phyloP scores from a whole-genome alignment of 2,888 invertebrate genomes.

The Epinotia brunnichana region DNA sequence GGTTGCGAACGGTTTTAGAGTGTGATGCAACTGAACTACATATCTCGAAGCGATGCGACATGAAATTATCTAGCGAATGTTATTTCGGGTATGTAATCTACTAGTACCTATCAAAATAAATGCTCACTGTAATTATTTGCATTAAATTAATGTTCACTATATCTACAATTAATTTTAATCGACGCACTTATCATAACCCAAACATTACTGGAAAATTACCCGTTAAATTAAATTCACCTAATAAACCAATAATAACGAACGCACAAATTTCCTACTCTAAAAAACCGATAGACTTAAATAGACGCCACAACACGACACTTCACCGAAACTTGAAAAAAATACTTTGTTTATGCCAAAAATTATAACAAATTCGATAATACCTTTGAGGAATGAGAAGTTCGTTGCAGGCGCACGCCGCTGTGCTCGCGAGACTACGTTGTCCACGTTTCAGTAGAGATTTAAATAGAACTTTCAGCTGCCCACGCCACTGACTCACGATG shows the following conservation, averaged over 20 bases:
- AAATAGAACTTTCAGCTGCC: conserved; percentile 80
- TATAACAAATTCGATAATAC: conserved; percentile 47
- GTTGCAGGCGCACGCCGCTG: conserved; percentile 80
- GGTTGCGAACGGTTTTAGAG: conserved; percentile 64
- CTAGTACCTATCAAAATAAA: too few species aligned
- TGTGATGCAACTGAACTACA: conserved; percentile 71
- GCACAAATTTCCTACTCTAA: not conserved
- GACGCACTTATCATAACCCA: not conserved
- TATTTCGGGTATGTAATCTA: conserved; percentile 51
- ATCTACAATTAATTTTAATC: not conserved
- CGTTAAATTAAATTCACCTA: too few species aligned
- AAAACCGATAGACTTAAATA: not conserved
- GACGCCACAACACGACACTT: conserved; percentile 15
- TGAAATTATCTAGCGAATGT: conserved; percentile 44
- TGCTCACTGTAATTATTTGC: conserved; percentile 55
- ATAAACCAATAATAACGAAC: too few species aligned
- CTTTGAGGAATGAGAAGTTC: conserved; percentile 61
- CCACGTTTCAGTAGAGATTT: conserved; percentile 65
- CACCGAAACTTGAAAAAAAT: conserved; percentile 5
- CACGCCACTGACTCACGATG: conserved; percentile 73
- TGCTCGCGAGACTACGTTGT: conserved; percentile 68
- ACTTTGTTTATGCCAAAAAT: conserved; percentile 25
- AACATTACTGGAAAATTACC: not conserved
- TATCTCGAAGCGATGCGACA: conserved; percentile 50
- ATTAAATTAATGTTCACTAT: not conserved